A percentile compares a stretch with the other conserved stretches of the same genome.
phyloP scores from a whole-genome alignment of 2,888 invertebrate species.

The Napeogenes sylphis region DNA sequence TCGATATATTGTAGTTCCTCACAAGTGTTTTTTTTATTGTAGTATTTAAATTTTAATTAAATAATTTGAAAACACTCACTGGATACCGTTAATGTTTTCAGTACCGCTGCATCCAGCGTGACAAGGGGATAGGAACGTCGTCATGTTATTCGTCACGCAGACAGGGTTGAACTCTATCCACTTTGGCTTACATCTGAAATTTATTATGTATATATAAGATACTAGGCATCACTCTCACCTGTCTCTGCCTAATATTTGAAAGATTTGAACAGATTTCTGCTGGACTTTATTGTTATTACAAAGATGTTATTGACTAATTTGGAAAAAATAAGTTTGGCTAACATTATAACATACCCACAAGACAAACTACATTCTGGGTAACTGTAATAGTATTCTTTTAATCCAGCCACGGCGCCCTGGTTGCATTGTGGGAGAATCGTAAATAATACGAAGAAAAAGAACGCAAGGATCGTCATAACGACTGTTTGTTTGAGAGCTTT shows the following conservation, averaged over 20 bases:
- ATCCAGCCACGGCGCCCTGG: conserved; percentile 29
- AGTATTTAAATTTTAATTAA: no score
- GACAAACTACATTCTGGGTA: conserved; percentile 35
- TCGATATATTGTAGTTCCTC: no score
- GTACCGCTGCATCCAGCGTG: conserved; percentile 32
- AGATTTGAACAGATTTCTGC: neutral
- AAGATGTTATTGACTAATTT: neutral
- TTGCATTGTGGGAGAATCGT: conserved; percentile 24
- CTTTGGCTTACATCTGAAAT: conserved; percentile 14
- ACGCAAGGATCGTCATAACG: conserved; percentile 13
- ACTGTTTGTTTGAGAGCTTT: conserved; percentile 24
- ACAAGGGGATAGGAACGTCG: conserved; percentile 32
- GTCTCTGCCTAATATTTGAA: neutral
- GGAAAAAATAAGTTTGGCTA: neutral
- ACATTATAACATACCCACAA: conserved; percentile 33
- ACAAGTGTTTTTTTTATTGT: neutral
- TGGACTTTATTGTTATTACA: neutral
- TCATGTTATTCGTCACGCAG: conserved; percentile 26
- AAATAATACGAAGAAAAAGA: conserved; percentile 6
- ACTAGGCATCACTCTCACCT: no score
- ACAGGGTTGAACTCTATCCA: conserved; percentile 25
- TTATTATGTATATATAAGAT: neutral
- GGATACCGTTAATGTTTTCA: conserved; percentile 16
- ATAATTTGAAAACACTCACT: conserved; percentile 13
- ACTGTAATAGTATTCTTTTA: conserved; percentile 22